Base-by-base conservation (phyloP, 2,113 vertebrate genomes). In the Cettia cetti region DNA sequence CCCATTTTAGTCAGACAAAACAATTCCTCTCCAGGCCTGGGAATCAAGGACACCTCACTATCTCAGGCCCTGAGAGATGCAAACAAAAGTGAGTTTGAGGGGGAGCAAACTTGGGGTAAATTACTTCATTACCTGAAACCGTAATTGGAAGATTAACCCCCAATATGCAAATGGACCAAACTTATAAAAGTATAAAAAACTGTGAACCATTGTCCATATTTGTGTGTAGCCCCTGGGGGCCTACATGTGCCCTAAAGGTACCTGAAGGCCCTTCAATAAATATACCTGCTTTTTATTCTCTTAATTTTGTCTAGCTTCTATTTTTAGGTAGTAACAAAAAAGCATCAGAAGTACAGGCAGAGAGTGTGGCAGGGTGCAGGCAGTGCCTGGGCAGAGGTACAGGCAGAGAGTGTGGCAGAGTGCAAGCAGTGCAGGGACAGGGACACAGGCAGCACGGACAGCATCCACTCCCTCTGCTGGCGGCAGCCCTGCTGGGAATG, bases 391-490 rank as follows among this genome's bases (percentile, higher is more conserved):
- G 3, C 31, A 71, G 66, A 11, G 7, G 7, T 2, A 28, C 59
- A 65, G 45, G 63, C 63, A 57, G n/a, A 42, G 35, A 9, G 12
- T 4, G 68, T 61, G 57, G 10, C 20, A 17, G 10, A 27, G 35
- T 40, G 24, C 27, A 39, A 2, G 68, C 44, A 75, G 60, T 10
- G 53, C 61, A 50, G 0, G 6, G 44, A 22, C 45, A 86, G 39
- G 22, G 33, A 33, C 24, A 47, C n/a, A 45, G 59, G 64, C 40
- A 53, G 76, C 2, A 7, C 63, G 33, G 82, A 7, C 61, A n/a
- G 80, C 81, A 20, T 11, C 65, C 31, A 6, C 94, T 94, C 96
- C 91, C 95, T 82, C 94, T 87, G 70, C 78, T 18, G 84, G 90
- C n/a, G 6, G 69, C 68, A 7, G 81, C 24, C 26, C 50, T 21